These are phyloP conservation scores for Haemorhous mexicanus DNA, from an alignment of 2,113 vertebrate genomes.

Conservation along the genomic window DNA sequence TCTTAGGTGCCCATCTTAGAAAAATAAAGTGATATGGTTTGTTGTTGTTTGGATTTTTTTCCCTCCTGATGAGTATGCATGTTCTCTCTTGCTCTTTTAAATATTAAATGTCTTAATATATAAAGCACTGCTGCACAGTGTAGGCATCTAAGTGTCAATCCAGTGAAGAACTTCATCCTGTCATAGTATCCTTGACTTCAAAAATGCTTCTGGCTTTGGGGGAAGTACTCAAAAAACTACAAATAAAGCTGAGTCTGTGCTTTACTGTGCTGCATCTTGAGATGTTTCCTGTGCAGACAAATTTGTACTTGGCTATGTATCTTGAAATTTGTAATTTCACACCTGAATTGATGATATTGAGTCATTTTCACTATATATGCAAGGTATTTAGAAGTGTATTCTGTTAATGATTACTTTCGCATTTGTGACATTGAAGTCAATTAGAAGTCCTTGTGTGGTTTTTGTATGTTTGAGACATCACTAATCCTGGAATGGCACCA, in stretches of 20 bases:
- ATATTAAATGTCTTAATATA: not conserved
- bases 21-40: not conserved
- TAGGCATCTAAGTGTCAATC: not conserved
- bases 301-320: not conserved
- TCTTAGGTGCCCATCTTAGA: not conserved
- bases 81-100: not conserved
- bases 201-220: not conserved
- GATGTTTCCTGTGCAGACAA: not conserved
- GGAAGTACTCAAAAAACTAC: not conserved
- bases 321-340: not conserved
- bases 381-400: not conserved
- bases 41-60: not conserved
- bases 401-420: not conserved
- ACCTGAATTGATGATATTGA: not conserved
- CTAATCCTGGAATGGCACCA: not conserved
- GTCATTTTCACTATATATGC: not conserved
- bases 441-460: not conserved
- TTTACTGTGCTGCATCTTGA: not conserved
- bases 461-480: not conserved
- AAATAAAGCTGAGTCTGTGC: not conserved
- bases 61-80: not conserved
- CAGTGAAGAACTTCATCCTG: not conserved
- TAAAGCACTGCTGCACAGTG: not conserved
- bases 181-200: not conserved
- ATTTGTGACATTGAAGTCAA: not conserved